phyloP scores from a whole-genome alignment of 1,140 invertebrate species.

The Magallana gigas region DNA sequence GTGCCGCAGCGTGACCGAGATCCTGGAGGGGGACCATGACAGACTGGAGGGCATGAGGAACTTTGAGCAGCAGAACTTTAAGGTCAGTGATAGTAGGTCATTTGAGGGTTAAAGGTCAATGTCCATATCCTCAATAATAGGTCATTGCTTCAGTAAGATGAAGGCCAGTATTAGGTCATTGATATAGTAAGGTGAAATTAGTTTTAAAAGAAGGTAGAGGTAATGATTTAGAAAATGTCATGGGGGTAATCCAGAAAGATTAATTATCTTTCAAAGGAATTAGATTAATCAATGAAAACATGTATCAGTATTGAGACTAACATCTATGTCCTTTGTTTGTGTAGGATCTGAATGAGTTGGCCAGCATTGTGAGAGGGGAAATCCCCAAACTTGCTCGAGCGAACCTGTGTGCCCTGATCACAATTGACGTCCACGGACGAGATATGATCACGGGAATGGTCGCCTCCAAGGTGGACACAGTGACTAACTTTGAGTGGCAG shows the following conservation, averaged over 20 bases:
- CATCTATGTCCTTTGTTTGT: conserved; percentile 46
- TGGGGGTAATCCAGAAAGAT: too few relatives aligned
- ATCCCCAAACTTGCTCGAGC: conserved; percentile 86
- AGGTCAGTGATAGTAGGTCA: conserved; percentile 56
- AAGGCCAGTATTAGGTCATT: too few relatives aligned
- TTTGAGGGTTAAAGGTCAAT: too few relatives aligned
- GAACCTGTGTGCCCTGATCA: conserved; percentile 90
- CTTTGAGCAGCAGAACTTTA: conserved; percentile 84
- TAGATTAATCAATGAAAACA: too few relatives aligned
- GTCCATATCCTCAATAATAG: too few relatives aligned
- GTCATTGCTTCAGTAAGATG: too few relatives aligned
- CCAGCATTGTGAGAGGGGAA: conserved; percentile 87
- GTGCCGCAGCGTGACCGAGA: conserved; percentile 87
- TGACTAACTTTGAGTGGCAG: conserved; percentile 79
- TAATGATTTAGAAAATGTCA: too few relatives aligned
- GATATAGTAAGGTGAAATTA: too few relatives aligned
- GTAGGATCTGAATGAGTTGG: conserved; percentile 88
- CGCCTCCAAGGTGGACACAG: conserved; percentile 79
- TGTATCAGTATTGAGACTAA: too few relatives aligned
- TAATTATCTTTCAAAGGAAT: too few relatives aligned
- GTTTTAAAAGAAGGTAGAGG: too few relatives aligned
- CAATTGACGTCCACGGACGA: conserved; percentile 91
- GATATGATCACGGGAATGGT: conserved; percentile 89
- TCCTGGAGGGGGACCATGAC: conserved; percentile 83
- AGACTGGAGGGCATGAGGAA: conserved; percentile 81